A percentile compares a stretch with the other conserved stretches of the same genome.
These are phyloP conservation scores for Ennomos erosarius DNA, from an alignment of 2,888 invertebrate species.

Conservation along the genomic window DNA sequence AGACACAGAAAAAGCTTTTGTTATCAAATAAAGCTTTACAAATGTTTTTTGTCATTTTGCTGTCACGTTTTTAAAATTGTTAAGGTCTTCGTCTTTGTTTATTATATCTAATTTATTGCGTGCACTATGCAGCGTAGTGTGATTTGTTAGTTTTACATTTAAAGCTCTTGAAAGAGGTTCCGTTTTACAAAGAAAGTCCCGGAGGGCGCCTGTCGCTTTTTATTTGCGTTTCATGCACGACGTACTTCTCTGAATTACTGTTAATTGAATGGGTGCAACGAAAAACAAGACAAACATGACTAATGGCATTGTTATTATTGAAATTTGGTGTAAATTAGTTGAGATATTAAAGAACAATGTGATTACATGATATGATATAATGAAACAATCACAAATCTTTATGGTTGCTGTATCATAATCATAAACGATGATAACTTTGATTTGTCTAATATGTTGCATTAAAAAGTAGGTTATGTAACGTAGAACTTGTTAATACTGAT, in stretches of 20 bases:
- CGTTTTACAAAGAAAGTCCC: slow-evolving; percentile 23
- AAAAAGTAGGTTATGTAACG: too few relatives aligned
- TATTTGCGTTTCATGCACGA: slow-evolving; percentile 23
- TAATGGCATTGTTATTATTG: slow-evolving; percentile 9
- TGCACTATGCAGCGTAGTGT: slow-evolving; percentile 4
- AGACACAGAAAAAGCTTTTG: too few relatives aligned
- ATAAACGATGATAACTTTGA: too few relatives aligned
- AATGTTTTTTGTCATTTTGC: neutral
- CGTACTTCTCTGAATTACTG: slow-evolving; percentile 20
- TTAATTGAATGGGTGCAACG: slow-evolving; percentile 20
- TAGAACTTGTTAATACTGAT: neutral
- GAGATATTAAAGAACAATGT: too few relatives aligned
- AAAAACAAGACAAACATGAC: slow-evolving; percentile 4
- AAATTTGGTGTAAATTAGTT: slow-evolving; percentile 7
- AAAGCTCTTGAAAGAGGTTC: slow-evolving; percentile 20
- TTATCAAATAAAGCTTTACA: too few relatives aligned
- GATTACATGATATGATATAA: too few relatives aligned
- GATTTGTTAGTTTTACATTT: slow-evolving; percentile 18
- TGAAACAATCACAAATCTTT: neutral
- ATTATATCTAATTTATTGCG: neutral
- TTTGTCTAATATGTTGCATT: too few relatives aligned
- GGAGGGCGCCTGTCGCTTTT: slow-evolving; percentile 22
- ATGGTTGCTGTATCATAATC: too few relatives aligned
- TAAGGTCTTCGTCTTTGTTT: slow-evolving; percentile 9
- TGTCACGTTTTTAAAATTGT: neutral